Evolutionary conservation across 64 coral and sea anemone genomes (phyloP), one percentile per base, ranked within the genome.

Genomic region (Platygyra sinensis): DNA sequence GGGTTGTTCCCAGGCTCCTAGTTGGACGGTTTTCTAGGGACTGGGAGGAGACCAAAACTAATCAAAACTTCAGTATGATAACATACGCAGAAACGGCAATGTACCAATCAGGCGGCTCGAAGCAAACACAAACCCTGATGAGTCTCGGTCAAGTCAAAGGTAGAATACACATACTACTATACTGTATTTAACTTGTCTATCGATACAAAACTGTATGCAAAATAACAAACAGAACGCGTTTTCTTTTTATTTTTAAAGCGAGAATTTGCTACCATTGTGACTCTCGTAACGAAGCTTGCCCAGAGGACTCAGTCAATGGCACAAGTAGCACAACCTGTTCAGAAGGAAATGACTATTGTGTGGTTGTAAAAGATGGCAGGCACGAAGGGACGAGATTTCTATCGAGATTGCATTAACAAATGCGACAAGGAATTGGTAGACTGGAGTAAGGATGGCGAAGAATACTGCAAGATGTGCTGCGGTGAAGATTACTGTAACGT

Each of bases 401-500:
- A 50, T 71, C 62, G 81, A 71, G 81, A 85, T 14, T 85, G 81
- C 11, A 62, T 85, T 15, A 85, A 36, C 31, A 42, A 85, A 85
- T 85, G 81, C 32, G 81, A 85, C 62, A 71, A 67, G 20, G 81
- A 85, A 71, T 71, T 67, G 5, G 31, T 85, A 1, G 12, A 85
- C 36, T 85, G 81, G 81, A 71, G 39, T 14, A 85, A 71, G 20
- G 81, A 85, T 52, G 81, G 62, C 31, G 81, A 85, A 16, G 63
- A 71, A 51, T 85, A 85, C 69, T 85, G 81, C 24, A 63, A 71
- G 11, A 85, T 28, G 81, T 85, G 81, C 60, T 85, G 81, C 32
- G 62, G 22, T 7, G 39, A 85, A 22, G 81, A 85, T 71, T 38
- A 19, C 31, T 85, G 81, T 71, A 85, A 85, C 19, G 62, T 52